Evolutionary conservation across 2,888 invertebrate species (phyloP).

Genomic region (Scaptomyza tumidula): DNA sequence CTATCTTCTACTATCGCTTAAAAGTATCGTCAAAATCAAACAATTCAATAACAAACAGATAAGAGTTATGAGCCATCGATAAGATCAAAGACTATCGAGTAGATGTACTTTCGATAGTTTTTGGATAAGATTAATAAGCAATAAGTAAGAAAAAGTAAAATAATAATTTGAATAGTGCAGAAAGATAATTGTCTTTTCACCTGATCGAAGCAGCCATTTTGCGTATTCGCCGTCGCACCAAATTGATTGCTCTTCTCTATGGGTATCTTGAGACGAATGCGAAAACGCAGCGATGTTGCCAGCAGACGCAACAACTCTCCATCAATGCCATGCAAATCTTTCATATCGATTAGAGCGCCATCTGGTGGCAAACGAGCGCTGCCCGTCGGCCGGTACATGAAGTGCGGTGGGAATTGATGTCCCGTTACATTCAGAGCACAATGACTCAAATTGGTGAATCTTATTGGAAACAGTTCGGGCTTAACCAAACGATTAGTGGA

Average conservation of each 20-base stretch:
- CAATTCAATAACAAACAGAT: too few species aligned
- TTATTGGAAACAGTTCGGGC: conserved; percentile 62
- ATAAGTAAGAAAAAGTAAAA: too few species aligned
- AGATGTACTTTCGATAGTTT: too few species aligned
- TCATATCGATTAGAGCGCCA: conserved; percentile 29
- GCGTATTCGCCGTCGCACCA: conserved; percentile 18
- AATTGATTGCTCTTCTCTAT: conserved; percentile 40
- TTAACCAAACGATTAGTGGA: conserved; percentile 31
- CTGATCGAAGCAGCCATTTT: conserved; percentile 70
- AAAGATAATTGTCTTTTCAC: too few species aligned
- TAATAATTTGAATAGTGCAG: too few species aligned
- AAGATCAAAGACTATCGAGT: too few species aligned
- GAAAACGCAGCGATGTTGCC: conserved; percentile 67
- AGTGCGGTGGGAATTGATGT: conserved; percentile 61
- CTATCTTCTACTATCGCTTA: background rate
- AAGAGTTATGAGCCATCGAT: too few species aligned
- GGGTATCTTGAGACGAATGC: conserved; percentile 58
- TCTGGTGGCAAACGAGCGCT: conserved; percentile 35
- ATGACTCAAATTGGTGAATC: conserved; percentile 49
- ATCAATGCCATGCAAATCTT: conserved; percentile 72
- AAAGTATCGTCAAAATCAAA: too few species aligned
- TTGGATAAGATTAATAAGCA: too few species aligned
- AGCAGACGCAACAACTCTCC: conserved; percentile 69
- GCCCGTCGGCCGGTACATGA: conserved; percentile 52
- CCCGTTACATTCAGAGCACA: conserved; percentile 70